Conservation (phyloP, 2,888 invertebrate genomes). For the Hybos culiciformis region DNA sequence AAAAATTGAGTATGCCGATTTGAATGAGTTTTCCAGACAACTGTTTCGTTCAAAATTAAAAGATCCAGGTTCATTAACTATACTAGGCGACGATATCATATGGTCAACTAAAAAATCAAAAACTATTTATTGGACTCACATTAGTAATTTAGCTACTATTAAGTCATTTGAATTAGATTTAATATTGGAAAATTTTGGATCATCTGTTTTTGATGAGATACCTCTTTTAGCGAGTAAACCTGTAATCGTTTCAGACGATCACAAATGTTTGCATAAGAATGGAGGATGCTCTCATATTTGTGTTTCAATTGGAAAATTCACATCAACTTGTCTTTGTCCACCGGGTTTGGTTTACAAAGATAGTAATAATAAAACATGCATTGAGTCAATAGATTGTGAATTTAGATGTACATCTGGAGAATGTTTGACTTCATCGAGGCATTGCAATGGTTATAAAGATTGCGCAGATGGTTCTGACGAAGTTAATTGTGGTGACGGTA, state of each 20-base stretch:
- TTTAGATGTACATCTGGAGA: conserved; percentile 39
- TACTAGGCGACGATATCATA: conserved; percentile 50
- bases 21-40: conserved; percentile 42
- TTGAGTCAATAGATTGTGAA: conserved; percentile 38
- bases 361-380: conserved; percentile 41
- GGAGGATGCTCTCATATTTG: conserved; percentile 65
- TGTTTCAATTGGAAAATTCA: conserved; percentile 36
- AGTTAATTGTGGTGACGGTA: conserved; percentile 28
- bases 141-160: conserved; percentile 26
- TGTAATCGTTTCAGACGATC: conserved; percentile 21
- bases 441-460: conserved; percentile 44
- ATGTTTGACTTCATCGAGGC: conserved; percentile 41
- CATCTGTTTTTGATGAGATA: conserved; percentile 19
- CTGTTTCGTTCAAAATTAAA: conserved; percentile 36
- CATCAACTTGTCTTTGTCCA: conserved; percentile 49
- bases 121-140: conserved; percentile 45
- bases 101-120: conserved; percentile 49
- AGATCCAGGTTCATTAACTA: conserved; percentile 43
- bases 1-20: conserved; percentile 48
- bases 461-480: conserved; percentile 47
- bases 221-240: conserved; percentile 19
- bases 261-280: conserved; percentile 45
- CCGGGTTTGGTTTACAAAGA: conserved; percentile 43
- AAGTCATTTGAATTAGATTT: conserved; percentile 27
- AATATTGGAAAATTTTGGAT: conserved; percentile 20